Percentiles rank a stretch among this genome's conserved stretches.
Evolutionary conservation across 2,797 vertebrate species (phyloP).

Genomic region (Amniataba percoides): DNA sequence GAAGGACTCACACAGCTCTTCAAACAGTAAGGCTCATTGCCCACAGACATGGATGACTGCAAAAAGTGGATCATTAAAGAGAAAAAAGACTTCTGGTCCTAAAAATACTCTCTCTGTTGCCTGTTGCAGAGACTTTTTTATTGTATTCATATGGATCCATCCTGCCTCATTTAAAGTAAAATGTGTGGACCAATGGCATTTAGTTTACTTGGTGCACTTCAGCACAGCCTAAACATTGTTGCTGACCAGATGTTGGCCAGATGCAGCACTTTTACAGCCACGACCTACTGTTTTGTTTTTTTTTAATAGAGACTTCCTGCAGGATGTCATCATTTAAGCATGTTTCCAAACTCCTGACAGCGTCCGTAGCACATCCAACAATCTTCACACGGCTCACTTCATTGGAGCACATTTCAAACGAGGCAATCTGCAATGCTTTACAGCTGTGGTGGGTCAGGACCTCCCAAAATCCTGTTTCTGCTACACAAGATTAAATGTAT

Average conservation of each 20-base stretch:
- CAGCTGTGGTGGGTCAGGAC: background rate
- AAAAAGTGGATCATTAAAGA: background rate
- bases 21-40: background rate
- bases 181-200: too few species aligned
- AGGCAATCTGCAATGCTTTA: background rate
- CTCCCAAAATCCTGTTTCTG: background rate
- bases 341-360: constrained; percentile 3
- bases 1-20: background rate
- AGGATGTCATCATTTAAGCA: constrained; percentile 19
- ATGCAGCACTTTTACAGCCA: constrained; percentile 6
- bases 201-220: background rate
- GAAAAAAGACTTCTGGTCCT: background rate
- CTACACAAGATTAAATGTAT: background rate
- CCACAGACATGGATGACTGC: background rate
- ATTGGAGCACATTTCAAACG: background rate
- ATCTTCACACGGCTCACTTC: background rate
- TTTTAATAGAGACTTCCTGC: constrained; percentile 14
- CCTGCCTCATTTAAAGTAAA: background rate
- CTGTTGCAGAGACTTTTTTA: background rate
- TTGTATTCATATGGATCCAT: background rate
- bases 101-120: background rate
- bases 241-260: constrained; percentile 15
- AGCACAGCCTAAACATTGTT: constrained; percentile 13
- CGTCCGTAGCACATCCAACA: background rate
- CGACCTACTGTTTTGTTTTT: background rate